These are phyloP conservation scores for Apodemus speciosus DNA, from an alignment of 2,113 vertebrate species.

Conservation along the genomic window DNA sequence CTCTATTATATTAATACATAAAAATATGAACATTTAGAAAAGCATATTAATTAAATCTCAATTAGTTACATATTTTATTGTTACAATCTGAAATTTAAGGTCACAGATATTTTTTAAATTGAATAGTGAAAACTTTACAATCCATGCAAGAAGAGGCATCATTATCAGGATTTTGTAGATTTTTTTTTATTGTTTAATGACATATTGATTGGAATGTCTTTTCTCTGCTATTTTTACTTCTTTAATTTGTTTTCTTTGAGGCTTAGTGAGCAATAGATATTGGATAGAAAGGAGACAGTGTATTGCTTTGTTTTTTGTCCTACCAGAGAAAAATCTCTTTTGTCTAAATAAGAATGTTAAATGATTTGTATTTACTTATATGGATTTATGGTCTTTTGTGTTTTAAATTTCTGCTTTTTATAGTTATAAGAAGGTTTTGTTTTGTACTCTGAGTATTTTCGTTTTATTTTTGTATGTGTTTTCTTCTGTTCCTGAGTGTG, in stretches of 20 bases:
- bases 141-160: not conserved
- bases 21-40: not conserved
- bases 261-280: not conserved
- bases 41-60: not conserved
- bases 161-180: not conserved
- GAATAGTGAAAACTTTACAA: not conserved
- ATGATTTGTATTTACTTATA: not conserved
- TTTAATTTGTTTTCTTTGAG: conserved; percentile 1
- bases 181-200: not conserved
- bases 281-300: not conserved
- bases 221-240: not conserved
- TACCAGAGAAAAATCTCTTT: not conserved
- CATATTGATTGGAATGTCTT: not conserved
- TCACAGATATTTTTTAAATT: not conserved
- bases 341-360: not conserved
- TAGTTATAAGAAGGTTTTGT: not conserved
- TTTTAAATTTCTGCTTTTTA: not conserved
- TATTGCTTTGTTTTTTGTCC: not conserved
- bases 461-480: not conserved
- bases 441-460: not conserved
- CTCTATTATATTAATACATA: not conserved
- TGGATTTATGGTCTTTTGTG: not conserved
- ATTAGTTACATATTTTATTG: not conserved
- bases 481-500: not conserved
- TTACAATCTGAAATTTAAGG: not conserved